phyloP scores from a whole-genome alignment of 2,888 invertebrate genomes.

The Plemyria rubiginata region DNA sequence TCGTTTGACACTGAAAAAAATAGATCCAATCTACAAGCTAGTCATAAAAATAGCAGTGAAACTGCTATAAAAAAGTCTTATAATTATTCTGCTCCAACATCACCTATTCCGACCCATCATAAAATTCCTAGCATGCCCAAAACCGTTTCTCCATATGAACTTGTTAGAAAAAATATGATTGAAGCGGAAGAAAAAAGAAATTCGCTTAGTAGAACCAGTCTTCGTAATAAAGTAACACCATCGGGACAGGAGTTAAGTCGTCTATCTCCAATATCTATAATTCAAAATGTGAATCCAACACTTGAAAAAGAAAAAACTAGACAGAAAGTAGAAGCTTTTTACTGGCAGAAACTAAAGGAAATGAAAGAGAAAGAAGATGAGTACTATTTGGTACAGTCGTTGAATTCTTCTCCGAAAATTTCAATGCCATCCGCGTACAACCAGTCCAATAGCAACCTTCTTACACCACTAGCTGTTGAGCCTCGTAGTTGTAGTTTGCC shows the following conservation, averaged over 20 bases:
- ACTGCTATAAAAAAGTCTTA: conserved; percentile 59
- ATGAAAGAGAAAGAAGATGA: conserved; percentile 87
- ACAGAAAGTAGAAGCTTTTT: conserved; percentile 87
- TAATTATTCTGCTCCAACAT: conserved; percentile 78
- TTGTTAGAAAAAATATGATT: conserved; percentile 69
- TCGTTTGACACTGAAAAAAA: conserved; percentile 62
- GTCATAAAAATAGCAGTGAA: conserved; percentile 31
- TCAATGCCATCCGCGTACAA: conserved; percentile 44
- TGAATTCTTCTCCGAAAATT: conserved; percentile 45
- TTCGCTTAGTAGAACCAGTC: conserved; percentile 58
- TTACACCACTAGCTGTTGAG: conserved; percentile 55
- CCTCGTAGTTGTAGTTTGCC: conserved; percentile 67
- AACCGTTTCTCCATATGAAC: conserved; percentile 74
- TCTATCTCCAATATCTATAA: conserved; percentile 31
- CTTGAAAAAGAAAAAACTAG: conserved; percentile 82
- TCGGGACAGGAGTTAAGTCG: conserved; percentile 47
- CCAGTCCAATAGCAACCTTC: conserved; percentile 58
- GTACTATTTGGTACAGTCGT: conserved; percentile 67
- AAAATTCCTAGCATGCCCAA: conserved; percentile 76
- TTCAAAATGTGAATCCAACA: conserved; percentile 38
- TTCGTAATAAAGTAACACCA: conserved; percentile 53
- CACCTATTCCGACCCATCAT: conserved; percentile 67
- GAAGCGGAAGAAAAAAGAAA: conserved; percentile 74
- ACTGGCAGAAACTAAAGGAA: conserved; percentile 88
- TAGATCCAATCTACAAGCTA: conserved; percentile 31